phyloP scores from a whole-genome alignment of 2,888 invertebrate genomes.

The Caenorhabditis macrosperma region DNA sequence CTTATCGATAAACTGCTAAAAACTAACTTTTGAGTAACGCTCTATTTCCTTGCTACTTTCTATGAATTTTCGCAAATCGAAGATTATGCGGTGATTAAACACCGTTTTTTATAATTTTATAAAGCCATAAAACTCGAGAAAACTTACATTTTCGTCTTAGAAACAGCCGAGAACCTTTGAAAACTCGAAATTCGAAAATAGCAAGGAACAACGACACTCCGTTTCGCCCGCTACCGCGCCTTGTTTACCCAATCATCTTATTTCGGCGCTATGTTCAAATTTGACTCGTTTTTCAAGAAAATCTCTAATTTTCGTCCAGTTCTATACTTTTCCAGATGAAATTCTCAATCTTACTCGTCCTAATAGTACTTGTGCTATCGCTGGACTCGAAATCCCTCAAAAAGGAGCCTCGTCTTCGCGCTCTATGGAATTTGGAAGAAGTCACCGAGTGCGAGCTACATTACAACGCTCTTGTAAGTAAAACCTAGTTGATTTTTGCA shows the following conservation, averaged over 20 bases:
- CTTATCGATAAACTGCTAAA: too few species aligned
- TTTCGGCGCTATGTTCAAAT: conserved; percentile 34
- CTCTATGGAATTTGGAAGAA: conserved; percentile 78
- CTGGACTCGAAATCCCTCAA: neutral
- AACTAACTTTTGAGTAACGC: too few species aligned
- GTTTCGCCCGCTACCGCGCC: conserved; percentile 1
- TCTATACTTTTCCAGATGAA: conserved; percentile 21
- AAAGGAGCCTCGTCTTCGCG: conserved; percentile 36
- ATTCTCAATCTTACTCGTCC: neutral
- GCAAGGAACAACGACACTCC: conserved; percentile 27
- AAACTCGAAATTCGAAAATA: conserved; percentile 36
- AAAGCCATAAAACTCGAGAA: neutral
- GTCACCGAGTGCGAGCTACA: conserved; percentile 75
- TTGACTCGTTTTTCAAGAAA: neutral
- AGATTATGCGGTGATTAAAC: too few species aligned
- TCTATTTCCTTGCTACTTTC: too few species aligned
- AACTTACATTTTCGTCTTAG: conserved; percentile 9
- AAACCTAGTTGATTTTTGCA: neutral
- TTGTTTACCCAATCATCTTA: conserved; percentile 6
- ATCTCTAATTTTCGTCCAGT: neutral
- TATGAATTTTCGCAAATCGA: too few species aligned
- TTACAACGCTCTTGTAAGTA: conserved; percentile 72
- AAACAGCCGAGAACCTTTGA: neutral
- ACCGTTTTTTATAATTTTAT: too few species aligned
- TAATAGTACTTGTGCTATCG: neutral